Conservation (phyloP, 2,888 invertebrate species). For the Papilio protenor region DNA sequence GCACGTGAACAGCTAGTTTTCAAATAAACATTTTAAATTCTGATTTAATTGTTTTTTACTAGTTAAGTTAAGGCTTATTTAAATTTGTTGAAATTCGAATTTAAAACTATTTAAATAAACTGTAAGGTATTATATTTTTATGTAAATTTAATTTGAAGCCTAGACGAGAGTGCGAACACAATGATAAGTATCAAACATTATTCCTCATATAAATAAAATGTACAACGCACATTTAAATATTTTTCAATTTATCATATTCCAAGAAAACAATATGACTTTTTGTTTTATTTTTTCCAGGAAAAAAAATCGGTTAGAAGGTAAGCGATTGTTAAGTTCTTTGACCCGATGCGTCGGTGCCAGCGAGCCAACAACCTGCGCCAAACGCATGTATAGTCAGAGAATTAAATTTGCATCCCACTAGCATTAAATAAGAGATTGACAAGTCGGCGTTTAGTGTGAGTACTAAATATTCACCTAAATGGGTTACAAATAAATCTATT, state of each 20-base stretch:
- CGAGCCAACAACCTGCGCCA: conserved; percentile 31
- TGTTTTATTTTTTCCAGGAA: conserved; percentile 15
- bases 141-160: neutral
- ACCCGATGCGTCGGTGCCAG: conserved; percentile 23
- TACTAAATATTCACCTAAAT: too few species aligned
- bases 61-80: too few species aligned
- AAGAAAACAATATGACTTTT: conserved; percentile 24
- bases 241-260: conserved; percentile 17
- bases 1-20: too few species aligned
- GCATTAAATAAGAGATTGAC: neutral
- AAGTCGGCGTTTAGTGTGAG: too few species aligned
- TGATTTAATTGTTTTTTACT: neutral
- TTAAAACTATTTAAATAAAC: neutral
- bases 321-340: conserved; percentile 32
- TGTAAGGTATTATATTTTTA: neutral
- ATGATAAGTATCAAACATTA: neutral
- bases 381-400: conserved; percentile 13
- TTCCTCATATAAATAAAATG: neutral
- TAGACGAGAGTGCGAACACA: neutral
- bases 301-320: conserved; percentile 28
- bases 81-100: too few species aligned
- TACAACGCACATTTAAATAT: neutral
- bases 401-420: neutral
- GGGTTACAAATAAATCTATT: too few species aligned
- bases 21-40: neutral